Evolutionary conservation across 2,797 vertebrate species (phyloP).

Genomic region (Cheirogaleus major): DNA sequence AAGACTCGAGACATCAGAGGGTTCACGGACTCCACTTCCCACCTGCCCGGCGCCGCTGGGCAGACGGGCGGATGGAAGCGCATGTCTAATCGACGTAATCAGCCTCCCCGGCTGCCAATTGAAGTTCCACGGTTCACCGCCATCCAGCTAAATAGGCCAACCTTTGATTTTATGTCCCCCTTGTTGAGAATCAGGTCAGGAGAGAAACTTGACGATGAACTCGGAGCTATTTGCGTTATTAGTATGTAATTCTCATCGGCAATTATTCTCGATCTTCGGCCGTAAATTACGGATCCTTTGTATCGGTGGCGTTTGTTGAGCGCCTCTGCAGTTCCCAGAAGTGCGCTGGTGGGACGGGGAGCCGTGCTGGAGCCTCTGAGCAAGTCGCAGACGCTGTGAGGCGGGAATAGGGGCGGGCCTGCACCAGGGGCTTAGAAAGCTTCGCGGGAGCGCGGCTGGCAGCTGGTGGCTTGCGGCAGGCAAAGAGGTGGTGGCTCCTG

Average conservation of each 20-base stretch:
- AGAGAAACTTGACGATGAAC: not conserved
- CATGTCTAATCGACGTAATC: not conserved
- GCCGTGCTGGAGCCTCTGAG: not conserved
- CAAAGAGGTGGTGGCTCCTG: fast-evolving
- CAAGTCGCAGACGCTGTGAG: fast-evolving
- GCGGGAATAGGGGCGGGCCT: fast-evolving
- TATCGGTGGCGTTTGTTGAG: not conserved
- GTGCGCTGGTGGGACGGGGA: fast-evolving
- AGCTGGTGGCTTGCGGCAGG: fast-evolving
- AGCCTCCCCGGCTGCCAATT: not conserved
- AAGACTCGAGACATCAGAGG: fast-evolving
- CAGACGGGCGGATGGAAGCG: fast-evolving
- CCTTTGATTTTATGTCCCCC: constrained; percentile 44
- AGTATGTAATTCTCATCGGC: constrained; percentile 9
- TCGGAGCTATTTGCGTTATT: not conserved
- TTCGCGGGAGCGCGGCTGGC: fast-evolving
- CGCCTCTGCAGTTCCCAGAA: not conserved
- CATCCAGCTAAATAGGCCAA: not conserved
- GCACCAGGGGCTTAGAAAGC: fast-evolving
- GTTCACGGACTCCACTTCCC: fast-evolving
- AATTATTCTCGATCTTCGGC: constrained; percentile 6
- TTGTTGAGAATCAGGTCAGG: constrained; percentile 58
- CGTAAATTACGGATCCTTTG: constrained; percentile 5
- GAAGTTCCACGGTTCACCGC: not conserved
- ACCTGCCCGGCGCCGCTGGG: fast-evolving